Conservation (phyloP, 2,113 vertebrate species). For the Gymnobelideus leadbeateri region DNA sequence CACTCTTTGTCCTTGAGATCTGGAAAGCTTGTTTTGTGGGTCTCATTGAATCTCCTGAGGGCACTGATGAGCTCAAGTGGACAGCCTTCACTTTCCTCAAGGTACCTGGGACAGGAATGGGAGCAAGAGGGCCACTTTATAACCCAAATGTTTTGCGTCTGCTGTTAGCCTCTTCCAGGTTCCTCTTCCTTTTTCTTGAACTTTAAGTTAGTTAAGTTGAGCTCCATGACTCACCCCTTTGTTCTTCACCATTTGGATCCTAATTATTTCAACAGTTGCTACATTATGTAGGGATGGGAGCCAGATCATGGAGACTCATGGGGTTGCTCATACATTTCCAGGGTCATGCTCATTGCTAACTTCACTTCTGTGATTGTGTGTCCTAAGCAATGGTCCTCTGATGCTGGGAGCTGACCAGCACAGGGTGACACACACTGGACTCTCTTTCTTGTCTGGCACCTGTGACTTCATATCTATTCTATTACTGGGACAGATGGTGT, state of each 20-base stretch:
- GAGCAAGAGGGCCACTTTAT: not conserved
- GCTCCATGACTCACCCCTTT: conserved; percentile 6
- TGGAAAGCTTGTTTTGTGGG: conserved; percentile 99
- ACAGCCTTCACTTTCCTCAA: conserved; percentile 99
- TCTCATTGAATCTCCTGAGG: conserved; percentile 98
- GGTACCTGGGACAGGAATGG: conserved; percentile 78
- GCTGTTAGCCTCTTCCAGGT: not conserved
- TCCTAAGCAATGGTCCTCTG: not conserved
- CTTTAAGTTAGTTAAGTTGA: not conserved
- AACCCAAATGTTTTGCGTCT: not conserved
- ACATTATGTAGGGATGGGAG: not conserved
- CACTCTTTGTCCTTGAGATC: conserved; percentile 95
- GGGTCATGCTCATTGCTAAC: not conserved
- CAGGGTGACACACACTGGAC: not conserved
- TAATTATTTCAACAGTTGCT: not conserved
- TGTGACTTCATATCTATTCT: not conserved
- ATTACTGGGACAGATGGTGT: not conserved
- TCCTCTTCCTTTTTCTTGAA: not conserved
- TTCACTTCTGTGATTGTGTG: not conserved
- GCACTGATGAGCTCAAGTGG: conserved; percentile 98
- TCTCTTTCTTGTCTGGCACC: not conserved
- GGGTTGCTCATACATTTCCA: not conserved
- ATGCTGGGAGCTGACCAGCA: not conserved
- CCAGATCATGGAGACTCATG: not conserved
- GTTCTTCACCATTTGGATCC: not conserved